phyloP scores from a whole-genome alignment of 2,113 vertebrate species.

The rat (Rattus norvegicus) region GRCr8 NC_086019.1:76028001-76028500 shows the following conservation, averaged over 20 bases:
- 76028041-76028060: background rate
- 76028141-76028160: background rate
- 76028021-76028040: too few species aligned
- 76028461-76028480: background rate
- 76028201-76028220: background rate
- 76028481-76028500: background rate
- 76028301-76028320: rapidly evolving
- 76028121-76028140: background rate
- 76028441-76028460: background rate
- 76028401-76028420: background rate
- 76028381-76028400: background rate
- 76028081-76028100: background rate
- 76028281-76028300: background rate
- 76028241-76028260: background rate
- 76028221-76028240: background rate
- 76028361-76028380: background rate
- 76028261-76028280: background rate
- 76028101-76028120: too few species aligned
- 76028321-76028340: background rate
- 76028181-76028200: background rate
- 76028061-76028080: background rate
- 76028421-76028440: background rate
- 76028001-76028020: too few species aligned
- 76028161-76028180: background rate
- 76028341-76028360: background rate